A percentile compares a stretch with the other conserved stretches of the same genome.
These are phyloP conservation scores for Tetheella fluctuosa DNA, from an alignment of 2,888 invertebrate genomes.

Conservation along the genomic window DNA sequence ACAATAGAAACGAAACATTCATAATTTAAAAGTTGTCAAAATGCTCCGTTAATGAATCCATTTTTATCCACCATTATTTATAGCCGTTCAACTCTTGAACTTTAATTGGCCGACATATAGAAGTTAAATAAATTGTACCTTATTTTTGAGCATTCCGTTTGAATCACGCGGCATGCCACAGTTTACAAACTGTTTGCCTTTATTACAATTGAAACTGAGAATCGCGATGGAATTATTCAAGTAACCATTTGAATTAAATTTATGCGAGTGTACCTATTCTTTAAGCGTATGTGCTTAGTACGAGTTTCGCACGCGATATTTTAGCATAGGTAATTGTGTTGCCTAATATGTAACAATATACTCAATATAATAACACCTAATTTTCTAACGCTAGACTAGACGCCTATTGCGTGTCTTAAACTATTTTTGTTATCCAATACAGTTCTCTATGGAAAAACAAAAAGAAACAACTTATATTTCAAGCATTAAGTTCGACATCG, in stretches of 20 bases:
- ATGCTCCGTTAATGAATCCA: background rate
- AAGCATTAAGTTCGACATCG: conserved; percentile 33
- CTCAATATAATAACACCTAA: conserved; percentile 30
- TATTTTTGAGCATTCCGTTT: conserved; percentile 28
- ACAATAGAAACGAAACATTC: background rate
- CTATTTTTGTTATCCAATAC: conserved; percentile 16
- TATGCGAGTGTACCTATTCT: conserved; percentile 26
- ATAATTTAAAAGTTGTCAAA: conserved; percentile 4
- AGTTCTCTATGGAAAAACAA: background rate
- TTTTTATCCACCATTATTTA: background rate
- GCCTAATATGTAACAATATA: background rate
- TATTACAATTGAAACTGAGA: conserved; percentile 34
- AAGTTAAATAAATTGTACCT: conserved; percentile 24
- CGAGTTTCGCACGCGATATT: conserved; percentile 40
- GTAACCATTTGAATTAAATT: conserved; percentile 34
- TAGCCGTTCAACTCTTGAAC: conserved; percentile 6
- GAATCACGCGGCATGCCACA: conserved; percentile 31
- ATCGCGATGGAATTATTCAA: conserved; percentile 20
- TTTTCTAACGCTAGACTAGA: conserved; percentile 23
- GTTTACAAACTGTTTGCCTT: conserved; percentile 37
- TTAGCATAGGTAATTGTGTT: conserved; percentile 35
- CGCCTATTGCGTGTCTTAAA: conserved; percentile 26
- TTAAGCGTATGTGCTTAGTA: conserved; percentile 30
- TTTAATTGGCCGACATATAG: conserved; percentile 5
- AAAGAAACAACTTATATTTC: conserved; percentile 6